Evolutionary conservation across 2,797 vertebrate genomes (phyloP).

Genomic region (Parotocinclus haroldoi): DNA sequence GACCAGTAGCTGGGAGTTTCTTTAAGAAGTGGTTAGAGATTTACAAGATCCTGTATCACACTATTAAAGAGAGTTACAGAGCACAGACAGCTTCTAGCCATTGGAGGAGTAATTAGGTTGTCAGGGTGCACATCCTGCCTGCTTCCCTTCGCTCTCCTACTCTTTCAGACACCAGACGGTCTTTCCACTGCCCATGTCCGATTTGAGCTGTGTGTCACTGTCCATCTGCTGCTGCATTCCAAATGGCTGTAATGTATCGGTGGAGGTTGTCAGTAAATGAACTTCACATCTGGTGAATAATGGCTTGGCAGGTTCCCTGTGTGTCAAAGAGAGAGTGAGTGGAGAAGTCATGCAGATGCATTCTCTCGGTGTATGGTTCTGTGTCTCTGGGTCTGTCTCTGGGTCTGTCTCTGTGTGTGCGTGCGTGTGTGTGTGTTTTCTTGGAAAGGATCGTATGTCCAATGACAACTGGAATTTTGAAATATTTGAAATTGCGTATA

Average conservation of each 20-base stretch:
- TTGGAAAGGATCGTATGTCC: no score
- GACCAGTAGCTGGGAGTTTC: neutral
- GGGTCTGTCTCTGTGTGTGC: no score
- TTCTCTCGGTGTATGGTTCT: no score
- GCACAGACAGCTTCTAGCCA: neutral
- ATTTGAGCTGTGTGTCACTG: constrained; percentile 17
- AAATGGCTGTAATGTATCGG: constrained; percentile 13
- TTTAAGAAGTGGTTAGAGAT: neutral
- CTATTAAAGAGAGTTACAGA: neutral
- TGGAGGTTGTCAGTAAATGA: constrained; percentile 8
- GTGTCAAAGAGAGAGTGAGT: constrained; percentile 3
- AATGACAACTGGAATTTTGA: no score
- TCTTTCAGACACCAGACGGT: neutral
- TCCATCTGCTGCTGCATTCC: constrained; percentile 14
- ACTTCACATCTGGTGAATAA: constrained; percentile 56
- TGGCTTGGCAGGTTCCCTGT: constrained; percentile 56
- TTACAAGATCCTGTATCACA: neutral
- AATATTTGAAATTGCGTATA: no score
- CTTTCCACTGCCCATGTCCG: neutral
- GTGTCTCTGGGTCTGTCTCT: no score
- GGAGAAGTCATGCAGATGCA: no score
- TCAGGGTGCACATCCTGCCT: neutral
- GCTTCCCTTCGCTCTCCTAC: neutral
- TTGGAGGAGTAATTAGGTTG: neutral
- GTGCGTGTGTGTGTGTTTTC: no score